Conservation (phyloP, 2,797 vertebrate genomes). For the Intellagama lesueurii region DNA sequence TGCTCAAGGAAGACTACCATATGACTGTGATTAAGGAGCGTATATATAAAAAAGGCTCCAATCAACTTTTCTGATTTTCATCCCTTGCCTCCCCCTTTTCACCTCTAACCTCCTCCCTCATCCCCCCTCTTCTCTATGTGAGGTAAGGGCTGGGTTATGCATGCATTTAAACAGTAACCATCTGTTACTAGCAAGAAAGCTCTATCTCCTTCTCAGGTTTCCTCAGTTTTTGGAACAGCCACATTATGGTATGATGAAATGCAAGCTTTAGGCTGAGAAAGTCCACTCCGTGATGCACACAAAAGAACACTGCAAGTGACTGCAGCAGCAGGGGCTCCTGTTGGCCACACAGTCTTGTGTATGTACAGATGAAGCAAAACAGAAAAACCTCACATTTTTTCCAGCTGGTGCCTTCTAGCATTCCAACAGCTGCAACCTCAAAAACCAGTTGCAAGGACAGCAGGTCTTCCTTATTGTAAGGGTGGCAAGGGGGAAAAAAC, state of each 20-base stretch:
- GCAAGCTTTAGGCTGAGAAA: slow-evolving; percentile 56
- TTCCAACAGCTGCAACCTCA: background rate
- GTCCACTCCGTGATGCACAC: slow-evolving; percentile 33
- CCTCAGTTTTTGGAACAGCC: slow-evolving; percentile 50
- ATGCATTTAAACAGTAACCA: slow-evolving; percentile 80
- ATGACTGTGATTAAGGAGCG: slow-evolving; percentile 75
- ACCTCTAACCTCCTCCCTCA: slow-evolving; percentile 31
- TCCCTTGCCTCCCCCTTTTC: slow-evolving; percentile 58
- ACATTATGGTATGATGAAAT: slow-evolving; percentile 42
- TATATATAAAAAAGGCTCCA: slow-evolving; percentile 67
- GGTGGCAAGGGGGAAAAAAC: background rate
- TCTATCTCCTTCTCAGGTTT: slow-evolving; percentile 75
- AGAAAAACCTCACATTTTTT: slow-evolving; percentile 16
- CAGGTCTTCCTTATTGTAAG: background rate
- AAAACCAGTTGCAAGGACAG: background rate
- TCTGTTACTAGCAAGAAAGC: slow-evolving; percentile 77
- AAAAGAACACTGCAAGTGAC: slow-evolving; percentile 34
- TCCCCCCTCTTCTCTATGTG: slow-evolving; percentile 31
- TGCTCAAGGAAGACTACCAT: slow-evolving; percentile 71
- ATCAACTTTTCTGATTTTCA: slow-evolving; percentile 71
- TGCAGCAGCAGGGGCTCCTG: slow-evolving; percentile 7
- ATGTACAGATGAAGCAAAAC: background rate
- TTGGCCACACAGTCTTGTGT: background rate
- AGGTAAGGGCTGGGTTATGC: slow-evolving; percentile 59
- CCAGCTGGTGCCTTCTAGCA: slow-evolving; percentile 46